A percentile compares a stretch with the other conserved stretches of the same genome.
These are phyloP conservation scores for Centropristis striata DNA, from an alignment of 2,113 vertebrate genomes.

Conservation along the genomic window DNA sequence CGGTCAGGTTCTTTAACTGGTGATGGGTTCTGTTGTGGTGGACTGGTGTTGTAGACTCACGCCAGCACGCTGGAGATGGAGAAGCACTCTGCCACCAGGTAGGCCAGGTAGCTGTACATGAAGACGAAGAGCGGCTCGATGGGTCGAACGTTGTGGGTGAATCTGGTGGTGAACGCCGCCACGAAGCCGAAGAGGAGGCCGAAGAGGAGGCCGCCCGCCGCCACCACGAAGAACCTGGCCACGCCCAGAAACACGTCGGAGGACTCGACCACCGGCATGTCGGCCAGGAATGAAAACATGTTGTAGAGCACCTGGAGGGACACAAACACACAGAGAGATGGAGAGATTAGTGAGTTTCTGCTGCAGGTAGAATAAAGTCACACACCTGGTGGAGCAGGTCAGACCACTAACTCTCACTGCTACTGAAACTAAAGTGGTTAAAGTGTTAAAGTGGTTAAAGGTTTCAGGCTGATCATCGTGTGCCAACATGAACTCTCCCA, in stretches of 20 bases:
- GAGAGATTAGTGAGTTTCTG: not conserved
- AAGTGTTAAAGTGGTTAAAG: too few species aligned
- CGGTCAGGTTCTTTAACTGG: too few species aligned
- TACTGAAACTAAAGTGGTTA: too few species aligned
- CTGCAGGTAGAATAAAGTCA: too few species aligned
- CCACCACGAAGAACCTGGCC: slow-evolving; percentile 92
- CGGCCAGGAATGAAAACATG: slow-evolving; percentile 92
- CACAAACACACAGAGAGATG: too few species aligned
- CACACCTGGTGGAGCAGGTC: too few species aligned
- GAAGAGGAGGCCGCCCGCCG: slow-evolving; percentile 90
- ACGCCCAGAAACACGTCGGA: slow-evolving; percentile 91
- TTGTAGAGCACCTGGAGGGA: slow-evolving; percentile 89
- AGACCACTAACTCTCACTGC: too few species aligned
- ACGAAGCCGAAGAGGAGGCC: slow-evolving; percentile 93
- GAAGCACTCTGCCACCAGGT: slow-evolving; percentile 93
- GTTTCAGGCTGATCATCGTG: too few species aligned
- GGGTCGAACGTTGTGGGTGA: slow-evolving; percentile 92
- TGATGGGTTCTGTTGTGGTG: too few species aligned
- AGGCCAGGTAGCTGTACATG: slow-evolving; percentile 96
- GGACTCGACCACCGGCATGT: slow-evolving; percentile 89
- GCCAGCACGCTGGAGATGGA: slow-evolving; percentile 94
- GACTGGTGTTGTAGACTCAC: too few species aligned
- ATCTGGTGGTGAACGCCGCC: slow-evolving; percentile 95
- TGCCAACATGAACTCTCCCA: too few species aligned
- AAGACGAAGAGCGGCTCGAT: slow-evolving; percentile 97